phyloP scores from a whole-genome alignment of 2,797 vertebrate genomes.

The Gambelia wislizenii region DNA sequence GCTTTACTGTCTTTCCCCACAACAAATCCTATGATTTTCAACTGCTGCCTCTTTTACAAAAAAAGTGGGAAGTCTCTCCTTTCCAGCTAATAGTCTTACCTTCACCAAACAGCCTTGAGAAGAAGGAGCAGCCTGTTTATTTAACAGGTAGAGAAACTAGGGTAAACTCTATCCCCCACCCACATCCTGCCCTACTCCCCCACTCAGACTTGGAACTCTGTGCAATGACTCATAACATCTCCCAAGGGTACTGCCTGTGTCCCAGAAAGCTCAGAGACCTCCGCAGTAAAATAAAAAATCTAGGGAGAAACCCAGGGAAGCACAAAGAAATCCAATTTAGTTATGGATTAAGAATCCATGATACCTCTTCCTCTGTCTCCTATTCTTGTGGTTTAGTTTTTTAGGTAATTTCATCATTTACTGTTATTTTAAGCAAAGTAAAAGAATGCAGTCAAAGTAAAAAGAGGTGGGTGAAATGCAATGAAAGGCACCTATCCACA shows the following conservation, averaged over 20 bases:
- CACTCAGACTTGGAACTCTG: neutral
- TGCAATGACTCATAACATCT: neutral
- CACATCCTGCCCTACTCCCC: neutral
- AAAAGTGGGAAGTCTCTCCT: neutral
- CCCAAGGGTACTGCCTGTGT: neutral
- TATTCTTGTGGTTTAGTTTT: neutral
- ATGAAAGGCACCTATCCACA: neutral
- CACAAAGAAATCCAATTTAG: neutral
- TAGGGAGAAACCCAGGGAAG: neutral
- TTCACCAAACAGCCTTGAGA: neutral
- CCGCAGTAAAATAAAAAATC: neutral
- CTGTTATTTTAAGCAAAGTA: neutral
- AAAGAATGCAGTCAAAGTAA: neutral
- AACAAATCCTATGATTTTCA: neutral
- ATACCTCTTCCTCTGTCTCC: too few relatives aligned
- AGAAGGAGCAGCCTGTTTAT: neutral
- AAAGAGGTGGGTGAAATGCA: neutral
- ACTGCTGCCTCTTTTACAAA: neutral
- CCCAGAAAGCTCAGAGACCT: neutral
- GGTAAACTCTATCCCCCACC: neutral
- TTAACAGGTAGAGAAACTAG: neutral
- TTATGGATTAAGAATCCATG: neutral
- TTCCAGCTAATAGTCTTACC: neutral
- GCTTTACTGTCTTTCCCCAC: neutral
- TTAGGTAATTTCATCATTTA: neutral